Evolutionary conservation across 2,888 invertebrate species (phyloP), one percentile per base, ranked within the genome.

Genomic region (Trachelus iudaicus): DNA sequence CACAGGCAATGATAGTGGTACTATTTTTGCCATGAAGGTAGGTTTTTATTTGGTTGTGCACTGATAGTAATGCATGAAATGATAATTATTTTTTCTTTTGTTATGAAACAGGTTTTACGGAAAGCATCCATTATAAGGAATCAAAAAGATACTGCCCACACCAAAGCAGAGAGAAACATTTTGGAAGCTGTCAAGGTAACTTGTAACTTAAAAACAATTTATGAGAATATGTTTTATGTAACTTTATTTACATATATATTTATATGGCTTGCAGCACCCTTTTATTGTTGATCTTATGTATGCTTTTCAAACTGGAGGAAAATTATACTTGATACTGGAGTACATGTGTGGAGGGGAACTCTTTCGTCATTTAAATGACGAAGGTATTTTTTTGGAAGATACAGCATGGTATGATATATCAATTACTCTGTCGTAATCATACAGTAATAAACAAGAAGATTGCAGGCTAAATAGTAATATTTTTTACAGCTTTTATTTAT

Each of bases 11-110:
- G 95, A 95, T 88, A 90, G 91, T 76, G 94, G 94, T 34, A 94
- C 94, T 81, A 94, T 96, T 83, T 96, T 95, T 91, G 96, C 96
- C n/a, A 96, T 96, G 96, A 96, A 96, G 92, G 95, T 91, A 84
- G 83, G 81, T 75, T 15, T 33, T 15, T 3, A 56, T 23, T 23
- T 23, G 23, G 9, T 9, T 23, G 6, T 56, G 56, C 23, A 56
- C 9, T 23, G 23, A 23, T 56, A 56, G 23, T 23, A 56, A 56
- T 23, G 9, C 0, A 2, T 56, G 56, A 56, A 15, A 15, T 6
- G 31, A 71, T n/a, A 0, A 71, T 23, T 31, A 15, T n/a, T 30
- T 76, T 76, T 76, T n/a, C n/a, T 37, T 71, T 31, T 69, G 3
- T 69, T 31, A 31, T 78, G 74, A 79, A 79, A 94, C 69, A 91